Conservation (phyloP, 2,797 vertebrate genomes). For the Urocyon cinereoargenteus region DNA sequence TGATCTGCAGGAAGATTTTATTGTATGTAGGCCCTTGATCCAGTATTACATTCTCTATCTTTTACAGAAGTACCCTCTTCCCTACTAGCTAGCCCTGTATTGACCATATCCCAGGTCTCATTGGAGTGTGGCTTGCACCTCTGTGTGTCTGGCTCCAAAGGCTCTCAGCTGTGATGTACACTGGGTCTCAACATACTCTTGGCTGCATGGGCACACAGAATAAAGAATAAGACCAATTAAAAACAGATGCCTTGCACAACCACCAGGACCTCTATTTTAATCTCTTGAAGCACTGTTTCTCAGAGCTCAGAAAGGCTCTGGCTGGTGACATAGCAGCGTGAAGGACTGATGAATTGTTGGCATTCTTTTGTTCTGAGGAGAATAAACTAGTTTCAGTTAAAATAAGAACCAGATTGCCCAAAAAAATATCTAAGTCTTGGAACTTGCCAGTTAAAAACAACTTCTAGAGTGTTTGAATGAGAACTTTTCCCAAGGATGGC, state of each 20-base stretch:
- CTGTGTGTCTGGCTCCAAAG: background rate
- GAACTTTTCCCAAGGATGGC: slow-evolving; percentile 74
- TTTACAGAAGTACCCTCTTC: background rate
- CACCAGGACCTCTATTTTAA: slow-evolving; percentile 81
- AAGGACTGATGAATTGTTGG: slow-evolving; percentile 74
- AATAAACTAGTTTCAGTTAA: slow-evolving; percentile 71
- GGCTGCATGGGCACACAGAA: slow-evolving; percentile 66
- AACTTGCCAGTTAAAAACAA: slow-evolving; percentile 74
- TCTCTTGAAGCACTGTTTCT: slow-evolving; percentile 80
- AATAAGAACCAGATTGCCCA: slow-evolving; percentile 81
- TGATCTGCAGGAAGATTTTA: background rate
- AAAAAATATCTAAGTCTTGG: slow-evolving; percentile 68
- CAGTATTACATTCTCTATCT: background rate
- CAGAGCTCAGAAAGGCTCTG: slow-evolving; percentile 77
- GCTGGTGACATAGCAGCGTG: slow-evolving; percentile 69
- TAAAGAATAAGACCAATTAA: slow-evolving; percentile 81
- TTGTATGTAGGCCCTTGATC: background rate
- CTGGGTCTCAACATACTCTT: slow-evolving; percentile 39
- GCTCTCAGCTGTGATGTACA: slow-evolving; percentile 59
- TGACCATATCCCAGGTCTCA: background rate
- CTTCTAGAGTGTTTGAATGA: slow-evolving; percentile 77
- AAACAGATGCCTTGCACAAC: slow-evolving; percentile 82
- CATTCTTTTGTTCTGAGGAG: slow-evolving; percentile 79
- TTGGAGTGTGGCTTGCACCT: background rate
- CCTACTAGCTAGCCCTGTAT: background rate